Conservation (phyloP, 2,888 invertebrate species). For the Nephrotoma guestfalica region DNA sequence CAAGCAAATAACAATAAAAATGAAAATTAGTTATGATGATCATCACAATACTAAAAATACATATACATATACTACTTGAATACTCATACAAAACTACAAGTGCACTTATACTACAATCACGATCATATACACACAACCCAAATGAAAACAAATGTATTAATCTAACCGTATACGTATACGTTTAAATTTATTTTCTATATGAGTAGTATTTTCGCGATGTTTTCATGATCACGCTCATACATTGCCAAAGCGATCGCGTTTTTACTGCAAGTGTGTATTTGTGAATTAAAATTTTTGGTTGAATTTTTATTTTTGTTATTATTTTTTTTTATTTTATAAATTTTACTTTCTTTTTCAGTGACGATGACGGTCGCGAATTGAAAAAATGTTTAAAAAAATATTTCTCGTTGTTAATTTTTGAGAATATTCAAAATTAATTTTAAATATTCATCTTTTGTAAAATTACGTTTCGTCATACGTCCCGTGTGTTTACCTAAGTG, state of each 20-base stretch:
- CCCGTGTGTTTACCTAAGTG: background rate
- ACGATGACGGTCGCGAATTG: background rate
- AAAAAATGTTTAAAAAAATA: background rate
- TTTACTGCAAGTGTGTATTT: background rate
- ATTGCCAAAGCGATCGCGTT: background rate
- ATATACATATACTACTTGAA: background rate
- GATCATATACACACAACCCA: background rate
- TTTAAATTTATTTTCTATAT: background rate
- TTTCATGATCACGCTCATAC: background rate
- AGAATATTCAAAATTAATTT: background rate
- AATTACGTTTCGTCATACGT: background rate
- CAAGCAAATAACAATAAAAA: background rate
- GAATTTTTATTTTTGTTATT: background rate
- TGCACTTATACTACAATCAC: background rate
- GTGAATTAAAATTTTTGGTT: background rate
- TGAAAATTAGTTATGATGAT: background rate
- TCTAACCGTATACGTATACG: background rate
- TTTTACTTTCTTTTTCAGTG: background rate
- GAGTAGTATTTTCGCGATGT: background rate
- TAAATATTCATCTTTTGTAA: background rate
- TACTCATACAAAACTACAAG: background rate
- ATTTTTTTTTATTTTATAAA: background rate
- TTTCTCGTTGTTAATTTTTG: background rate
- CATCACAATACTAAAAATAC: background rate
- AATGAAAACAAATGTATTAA: background rate